These are phyloP conservation scores for Chlorodrepanis virens DNA, from an alignment of 2,113 vertebrate genomes.

Conservation along the genomic window DNA sequence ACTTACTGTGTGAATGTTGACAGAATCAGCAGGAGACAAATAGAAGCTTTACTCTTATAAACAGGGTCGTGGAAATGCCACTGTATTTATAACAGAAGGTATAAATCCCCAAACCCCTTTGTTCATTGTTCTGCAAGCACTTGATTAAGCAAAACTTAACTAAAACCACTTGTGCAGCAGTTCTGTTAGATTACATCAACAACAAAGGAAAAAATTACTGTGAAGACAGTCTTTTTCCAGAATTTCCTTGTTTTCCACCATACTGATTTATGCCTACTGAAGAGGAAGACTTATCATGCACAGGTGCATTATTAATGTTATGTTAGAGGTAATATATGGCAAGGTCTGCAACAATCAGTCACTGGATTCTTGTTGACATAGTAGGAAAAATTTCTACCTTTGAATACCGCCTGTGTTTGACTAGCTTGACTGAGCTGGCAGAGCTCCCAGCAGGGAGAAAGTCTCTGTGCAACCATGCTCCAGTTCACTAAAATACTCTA, in stretches of 20 bases:
- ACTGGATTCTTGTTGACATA: neutral
- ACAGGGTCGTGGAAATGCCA: constrained; percentile 49
- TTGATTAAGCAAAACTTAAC: constrained; percentile 5
- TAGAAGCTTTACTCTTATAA: constrained; percentile 55
- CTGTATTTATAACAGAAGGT: constrained; percentile 1
- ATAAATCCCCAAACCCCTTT: constrained; percentile 34
- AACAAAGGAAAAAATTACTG: neutral
- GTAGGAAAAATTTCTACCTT: neutral
- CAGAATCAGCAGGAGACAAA: constrained; percentile 61
- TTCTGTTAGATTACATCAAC: neutral
- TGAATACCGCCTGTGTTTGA: neutral
- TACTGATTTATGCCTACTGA: neutral
- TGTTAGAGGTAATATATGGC: neutral
- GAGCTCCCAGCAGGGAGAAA: neutral
- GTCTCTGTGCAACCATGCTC: neutral
- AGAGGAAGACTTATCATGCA: neutral
- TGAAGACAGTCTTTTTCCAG: neutral
- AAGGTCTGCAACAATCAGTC: neutral
- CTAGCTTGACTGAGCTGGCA: neutral
- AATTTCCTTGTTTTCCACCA: neutral
- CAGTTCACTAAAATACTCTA: neutral
- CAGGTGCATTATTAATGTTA: neutral
- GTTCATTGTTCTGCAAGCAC: constrained; percentile 25
- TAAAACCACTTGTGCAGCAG: neutral
- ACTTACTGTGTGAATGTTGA: constrained; percentile 39